Base-by-base conservation (phyloP, 2,113 vertebrate species). In the Peromyscus maniculatus region DNA sequence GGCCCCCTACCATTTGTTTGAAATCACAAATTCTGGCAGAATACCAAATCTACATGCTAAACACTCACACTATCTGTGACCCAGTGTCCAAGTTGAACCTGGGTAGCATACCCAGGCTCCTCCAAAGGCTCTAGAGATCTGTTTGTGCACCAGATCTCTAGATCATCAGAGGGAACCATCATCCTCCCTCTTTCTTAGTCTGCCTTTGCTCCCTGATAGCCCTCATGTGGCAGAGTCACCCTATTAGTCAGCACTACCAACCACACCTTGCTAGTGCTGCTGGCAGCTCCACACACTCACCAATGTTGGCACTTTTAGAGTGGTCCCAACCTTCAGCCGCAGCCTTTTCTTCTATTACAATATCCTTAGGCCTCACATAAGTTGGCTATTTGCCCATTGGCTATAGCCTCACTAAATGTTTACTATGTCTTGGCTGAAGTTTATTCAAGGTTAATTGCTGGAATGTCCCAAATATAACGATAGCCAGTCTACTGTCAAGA, bases 401-500 rank as follows among this genome's bases (percentile, higher is more conserved):
- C 33, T 19, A 57, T 64, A 49, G 72, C 75, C 57, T 77, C 80
- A 43, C 46, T 79, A 49, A 64, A 62, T 87, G 49, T 90, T 87
- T 87, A 66, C 88, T 66, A 9, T 7, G 52, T 90, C 71, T 79
- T 10, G 36, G 69, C 88, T 89, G 31, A 57, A 31, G 24, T 62
- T 80, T 80, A 80, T 62, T 79, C 62, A 79, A 31, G 77, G 33
- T 87, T 78, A 78, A 46, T 24, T 36, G 84, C 79, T 95, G 67
- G 83, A 67, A 77, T 94, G 84, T 93, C 84, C 62, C 31, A 95
- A 97, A 83, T 77, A 79, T 55, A 86, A 64, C 33, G 59, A 86
- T 66, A 86, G 15, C 83, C 36, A 46, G 72, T 89, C 55, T 39
- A 13, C 43, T 87, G 12, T 77, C 88, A 75, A 71, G 88, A 92